phyloP scores from a whole-genome alignment of 2,113 vertebrate species.

The Hypanus sabinus region DNA sequence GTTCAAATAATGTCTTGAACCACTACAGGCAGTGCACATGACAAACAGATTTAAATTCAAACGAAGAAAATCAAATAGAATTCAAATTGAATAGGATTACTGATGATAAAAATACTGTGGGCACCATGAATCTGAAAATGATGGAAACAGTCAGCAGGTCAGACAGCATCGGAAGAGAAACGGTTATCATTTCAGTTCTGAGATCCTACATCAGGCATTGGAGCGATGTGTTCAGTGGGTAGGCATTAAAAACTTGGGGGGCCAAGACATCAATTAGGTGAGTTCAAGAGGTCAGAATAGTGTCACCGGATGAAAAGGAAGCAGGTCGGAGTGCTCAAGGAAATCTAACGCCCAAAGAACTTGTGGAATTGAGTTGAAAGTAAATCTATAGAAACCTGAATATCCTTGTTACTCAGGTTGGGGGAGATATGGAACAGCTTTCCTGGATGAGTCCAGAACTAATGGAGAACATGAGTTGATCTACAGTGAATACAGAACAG shows the following conservation, averaged over 20 bases:
- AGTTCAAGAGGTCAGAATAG: too few species aligned
- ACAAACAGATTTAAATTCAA: slow-evolving; percentile 21
- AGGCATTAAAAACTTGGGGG: background rate
- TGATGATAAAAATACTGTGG: too few species aligned
- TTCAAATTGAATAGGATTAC: slow-evolving; percentile 40
- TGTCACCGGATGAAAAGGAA: background rate
- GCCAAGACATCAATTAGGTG: background rate
- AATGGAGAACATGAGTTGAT: background rate
- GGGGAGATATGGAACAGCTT: background rate
- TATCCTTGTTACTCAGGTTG: background rate
- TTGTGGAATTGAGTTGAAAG: background rate
- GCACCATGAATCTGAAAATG: too few species aligned
- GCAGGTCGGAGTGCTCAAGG: background rate
- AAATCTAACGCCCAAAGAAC: background rate
- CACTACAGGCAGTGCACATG: background rate
- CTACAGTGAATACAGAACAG: background rate
- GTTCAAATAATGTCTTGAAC: background rate
- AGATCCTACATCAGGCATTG: background rate
- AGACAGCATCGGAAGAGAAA: too few species aligned
- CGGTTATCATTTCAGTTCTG: too few species aligned
- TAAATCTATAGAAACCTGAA: background rate
- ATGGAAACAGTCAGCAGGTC: too few species aligned
- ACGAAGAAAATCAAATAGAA: slow-evolving; percentile 44
- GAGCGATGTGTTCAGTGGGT: background rate
- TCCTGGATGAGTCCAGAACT: background rate